Percentiles rank a stretch among this genome's conserved stretches.
These are phyloP conservation scores for Pterocles burchelli DNA, from an alignment of 2,113 vertebrate species.

Conservation along the genomic window DNA sequence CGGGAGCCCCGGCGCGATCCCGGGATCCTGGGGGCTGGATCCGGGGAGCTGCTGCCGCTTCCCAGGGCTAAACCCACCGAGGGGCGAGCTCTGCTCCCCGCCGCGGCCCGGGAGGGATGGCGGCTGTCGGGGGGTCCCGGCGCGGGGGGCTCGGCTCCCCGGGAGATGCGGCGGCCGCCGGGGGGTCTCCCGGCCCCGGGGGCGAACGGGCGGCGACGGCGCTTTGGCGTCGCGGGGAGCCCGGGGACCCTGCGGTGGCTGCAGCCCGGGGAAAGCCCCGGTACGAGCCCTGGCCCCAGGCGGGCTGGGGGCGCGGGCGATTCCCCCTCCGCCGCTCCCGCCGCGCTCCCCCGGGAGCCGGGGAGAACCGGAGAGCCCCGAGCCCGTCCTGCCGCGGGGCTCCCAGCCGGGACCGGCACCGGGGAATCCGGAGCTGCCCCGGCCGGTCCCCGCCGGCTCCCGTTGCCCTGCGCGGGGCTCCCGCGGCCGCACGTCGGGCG, in stretches of 20 bases:
- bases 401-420: background rate
- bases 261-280: background rate
- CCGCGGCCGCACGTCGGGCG: background rate
- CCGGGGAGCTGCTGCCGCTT: background rate
- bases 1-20: background rate
- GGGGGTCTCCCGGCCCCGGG: too few species aligned
- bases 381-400: background rate
- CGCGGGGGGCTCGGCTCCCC: background rate
- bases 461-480: background rate
- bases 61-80: rapidly evolving
- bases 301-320: too few species aligned
- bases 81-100: background rate
- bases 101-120: background rate
- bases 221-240: background rate
- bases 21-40: rapidly evolving
- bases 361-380: too few species aligned
- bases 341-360: too few species aligned
- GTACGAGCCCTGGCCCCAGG: too few species aligned
- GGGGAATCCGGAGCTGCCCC: background rate
- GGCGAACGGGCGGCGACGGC: background rate
- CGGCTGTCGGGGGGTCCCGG: background rate
- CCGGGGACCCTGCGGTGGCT: background rate
- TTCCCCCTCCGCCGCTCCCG: background rate
- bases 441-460: background rate
- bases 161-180: background rate